Base-by-base conservation (phyloP, 2,888 invertebrate genomes). In the Andrena fulva region DNA sequence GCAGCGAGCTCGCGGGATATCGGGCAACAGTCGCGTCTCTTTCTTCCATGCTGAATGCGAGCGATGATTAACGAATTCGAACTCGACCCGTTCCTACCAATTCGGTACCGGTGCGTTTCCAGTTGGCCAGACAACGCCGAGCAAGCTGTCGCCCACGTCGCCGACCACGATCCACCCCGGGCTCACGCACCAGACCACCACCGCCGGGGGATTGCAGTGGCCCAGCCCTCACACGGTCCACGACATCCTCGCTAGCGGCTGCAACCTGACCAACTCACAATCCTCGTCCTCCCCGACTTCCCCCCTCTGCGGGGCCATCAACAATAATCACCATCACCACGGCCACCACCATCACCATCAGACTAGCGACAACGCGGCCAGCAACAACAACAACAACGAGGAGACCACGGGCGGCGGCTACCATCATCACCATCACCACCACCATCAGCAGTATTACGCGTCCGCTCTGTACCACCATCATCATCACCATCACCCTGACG, bases 151-250 rank as follows among this genome's bases (percentile, higher is more conserved):
- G 16, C 90, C 95, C 93, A 90, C 94, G 76, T 93, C 94, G 27
- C 92, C 94, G 52, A 93, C 94, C 56, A 89, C 94, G 2, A 90
- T 94, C 62, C 92, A 93, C 27, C 90, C 54, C 52, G 63, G 64
- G 74, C 77, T 86, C 56, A 85, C 33, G 56, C 94, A 93, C 82
- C 94, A 94, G 84, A 95, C 95, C 91, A 94, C 95, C 6, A 96
- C 96, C 90, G 96, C 84, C 59, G 86, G 86, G 4, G 79, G 78
- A 27, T 80, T 92, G 50, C 92, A 94, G 62, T 94, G 94, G 94
- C 94, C 94, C 5, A 93, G 93, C 80, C 90, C 94, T 7, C 93
- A 94, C 81, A 92, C 93, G 35, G 94, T 94, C 33, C 93, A 94
- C 84, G 93, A 94, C 86, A 94, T 94, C 73, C 89, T 94, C 67